Percentiles rank a stretch among this genome's conserved stretches.
phyloP scores from a whole-genome alignment of 1,140 invertebrate genomes.

The Lepidurus apus region DNA sequence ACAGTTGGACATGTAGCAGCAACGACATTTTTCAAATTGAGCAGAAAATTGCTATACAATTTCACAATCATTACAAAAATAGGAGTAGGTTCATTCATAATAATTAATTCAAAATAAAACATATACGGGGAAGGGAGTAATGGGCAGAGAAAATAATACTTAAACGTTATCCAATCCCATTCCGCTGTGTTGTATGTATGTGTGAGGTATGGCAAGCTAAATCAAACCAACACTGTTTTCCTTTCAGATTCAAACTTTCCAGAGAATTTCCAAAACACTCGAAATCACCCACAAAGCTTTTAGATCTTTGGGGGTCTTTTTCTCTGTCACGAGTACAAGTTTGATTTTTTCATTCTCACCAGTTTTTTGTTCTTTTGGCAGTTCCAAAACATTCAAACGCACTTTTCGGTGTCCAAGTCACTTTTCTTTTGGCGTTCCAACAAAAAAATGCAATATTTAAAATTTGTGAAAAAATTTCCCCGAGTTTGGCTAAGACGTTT shows the following conservation, averaged over 20 bases:
- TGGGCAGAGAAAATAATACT: conserved; percentile 20
- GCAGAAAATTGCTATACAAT: conserved; percentile 6
- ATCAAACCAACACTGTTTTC: background rate
- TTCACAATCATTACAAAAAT: background rate
- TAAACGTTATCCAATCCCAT: conserved; percentile 10
- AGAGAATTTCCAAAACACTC: background rate
- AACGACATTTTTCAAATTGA: background rate
- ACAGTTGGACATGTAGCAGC: background rate
- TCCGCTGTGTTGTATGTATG: conserved; percentile 10
- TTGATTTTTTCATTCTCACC: background rate
- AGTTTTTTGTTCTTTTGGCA: background rate
- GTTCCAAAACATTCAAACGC: background rate
- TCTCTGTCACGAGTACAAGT: background rate
- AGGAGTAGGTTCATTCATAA: conserved; percentile 11
- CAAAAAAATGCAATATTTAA: conserved; percentile 22
- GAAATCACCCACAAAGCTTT: background rate
- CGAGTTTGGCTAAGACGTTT: conserved; percentile 21
- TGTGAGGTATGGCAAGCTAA: conserved; percentile 17
- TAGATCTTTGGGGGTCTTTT: too few species aligned
- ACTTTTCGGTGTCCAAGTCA: background rate
- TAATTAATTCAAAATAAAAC: background rate
- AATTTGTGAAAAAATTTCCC: conserved; percentile 12
- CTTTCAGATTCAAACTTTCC: background rate
- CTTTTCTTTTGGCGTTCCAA: background rate
- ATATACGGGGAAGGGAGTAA: background rate